These are phyloP conservation scores for Verasper variegatus DNA, from an alignment of 2,113 vertebrate genomes.

Conservation along the genomic window DNA sequence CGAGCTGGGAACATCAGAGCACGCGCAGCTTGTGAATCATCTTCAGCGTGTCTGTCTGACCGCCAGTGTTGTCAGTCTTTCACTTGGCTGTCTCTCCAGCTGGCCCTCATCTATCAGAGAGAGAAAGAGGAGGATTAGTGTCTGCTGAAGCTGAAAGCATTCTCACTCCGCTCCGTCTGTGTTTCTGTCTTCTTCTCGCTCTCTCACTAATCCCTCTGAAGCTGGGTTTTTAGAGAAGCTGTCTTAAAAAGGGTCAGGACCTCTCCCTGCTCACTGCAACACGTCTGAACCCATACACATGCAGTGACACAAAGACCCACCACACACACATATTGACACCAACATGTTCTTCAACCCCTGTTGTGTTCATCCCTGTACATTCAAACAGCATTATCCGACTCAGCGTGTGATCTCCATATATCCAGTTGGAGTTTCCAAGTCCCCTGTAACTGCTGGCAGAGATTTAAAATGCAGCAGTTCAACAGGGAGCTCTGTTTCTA, in stretches of 20 bases:
- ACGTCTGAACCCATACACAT: slow-evolving; percentile 41
- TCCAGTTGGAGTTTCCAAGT: slow-evolving; percentile 34
- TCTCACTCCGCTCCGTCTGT: slow-evolving; percentile 59
- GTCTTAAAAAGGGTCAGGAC: slow-evolving; percentile 67
- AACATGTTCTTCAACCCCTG: slow-evolving; percentile 25
- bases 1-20: not conserved
- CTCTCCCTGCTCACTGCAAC: slow-evolving; percentile 44
- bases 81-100: slow-evolving; percentile 50
- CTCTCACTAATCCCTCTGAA: slow-evolving; percentile 67
- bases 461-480: slow-evolving; percentile 22
- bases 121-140: slow-evolving; percentile 75
- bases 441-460: slow-evolving; percentile 26
- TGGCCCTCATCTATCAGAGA: slow-evolving; percentile 64
- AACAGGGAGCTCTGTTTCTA: slow-evolving; percentile 16
- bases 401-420: slow-evolving; percentile 43
- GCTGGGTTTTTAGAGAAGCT: slow-evolving; percentile 63
- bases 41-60: slow-evolving; percentile 61
- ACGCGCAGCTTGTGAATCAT: slow-evolving; percentile 43
- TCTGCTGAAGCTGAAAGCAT: slow-evolving; percentile 69
- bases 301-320: slow-evolving; percentile 18
- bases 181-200: slow-evolving; percentile 62
- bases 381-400: slow-evolving; percentile 27
- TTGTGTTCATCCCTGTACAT: slow-evolving; percentile 48
- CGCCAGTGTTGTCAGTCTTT: slow-evolving; percentile 55
- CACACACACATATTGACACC: slow-evolving; percentile 13